Percentiles rank a stretch among this genome's conserved stretches.
Evolutionary conservation across 2,888 invertebrate genomes (phyloP).

Genomic region (Cryptocephalus moraei): DNA sequence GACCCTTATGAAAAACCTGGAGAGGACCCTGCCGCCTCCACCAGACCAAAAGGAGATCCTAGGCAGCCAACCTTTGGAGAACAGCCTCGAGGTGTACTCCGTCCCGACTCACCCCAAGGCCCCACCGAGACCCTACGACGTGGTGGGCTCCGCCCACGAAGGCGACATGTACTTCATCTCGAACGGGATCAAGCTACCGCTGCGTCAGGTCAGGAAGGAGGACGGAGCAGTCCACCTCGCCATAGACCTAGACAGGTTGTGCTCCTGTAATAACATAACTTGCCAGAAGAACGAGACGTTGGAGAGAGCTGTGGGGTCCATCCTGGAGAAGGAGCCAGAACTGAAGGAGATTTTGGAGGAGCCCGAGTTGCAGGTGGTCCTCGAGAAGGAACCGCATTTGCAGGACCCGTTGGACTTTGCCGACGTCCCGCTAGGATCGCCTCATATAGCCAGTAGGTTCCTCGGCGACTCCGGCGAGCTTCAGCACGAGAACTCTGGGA

Average conservation of each 20-base stretch:
- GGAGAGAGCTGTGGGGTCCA: slow-evolving; percentile 18
- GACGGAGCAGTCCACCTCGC: slow-evolving; percentile 32
- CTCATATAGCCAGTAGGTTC: neutral
- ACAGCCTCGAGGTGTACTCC: slow-evolving; percentile 4
- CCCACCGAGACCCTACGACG: neutral
- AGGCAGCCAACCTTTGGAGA: slow-evolving; percentile 10
- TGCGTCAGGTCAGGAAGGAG: slow-evolving; percentile 26
- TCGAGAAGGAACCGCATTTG: neutral
- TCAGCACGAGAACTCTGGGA: neutral
- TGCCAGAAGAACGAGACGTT: slow-evolving; percentile 21
- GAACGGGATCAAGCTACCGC: slow-evolving; percentile 33
- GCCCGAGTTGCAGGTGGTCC: neutral
- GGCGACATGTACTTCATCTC: slow-evolving; percentile 29
- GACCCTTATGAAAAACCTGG: no score
- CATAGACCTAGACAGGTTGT: slow-evolving; percentile 32
- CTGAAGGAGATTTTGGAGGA: slow-evolving; percentile 8
- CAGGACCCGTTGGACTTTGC: neutral
- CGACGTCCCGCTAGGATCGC: neutral
- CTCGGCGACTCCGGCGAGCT: neutral
- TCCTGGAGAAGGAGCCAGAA: slow-evolving; percentile 20
- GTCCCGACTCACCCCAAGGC: neutral
- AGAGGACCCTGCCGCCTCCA: no score
- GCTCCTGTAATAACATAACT: slow-evolving; percentile 25
- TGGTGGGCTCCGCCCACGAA: neutral
- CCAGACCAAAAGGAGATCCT: neutral